Conservation (phyloP, 2,888 invertebrate genomes). For the Pyralis farinalis region DNA sequence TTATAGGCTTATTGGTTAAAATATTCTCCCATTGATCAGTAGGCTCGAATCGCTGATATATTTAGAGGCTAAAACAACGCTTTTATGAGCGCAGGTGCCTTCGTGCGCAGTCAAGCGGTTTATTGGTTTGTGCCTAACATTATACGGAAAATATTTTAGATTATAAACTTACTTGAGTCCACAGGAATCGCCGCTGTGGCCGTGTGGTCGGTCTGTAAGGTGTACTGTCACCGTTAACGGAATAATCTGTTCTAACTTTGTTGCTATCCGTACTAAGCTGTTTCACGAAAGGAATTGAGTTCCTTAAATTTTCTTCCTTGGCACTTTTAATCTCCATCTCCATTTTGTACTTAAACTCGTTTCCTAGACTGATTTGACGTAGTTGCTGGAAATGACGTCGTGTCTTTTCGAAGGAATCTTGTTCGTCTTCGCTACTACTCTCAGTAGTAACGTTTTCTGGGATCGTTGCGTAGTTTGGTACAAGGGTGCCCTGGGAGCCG, state of each 20-base stretch:
- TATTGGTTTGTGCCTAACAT: too few species aligned
- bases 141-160: too few species aligned
- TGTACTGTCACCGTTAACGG: slow-evolving; percentile 59
- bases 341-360: slow-evolving; percentile 82
- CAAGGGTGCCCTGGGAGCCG: slow-evolving; percentile 69
- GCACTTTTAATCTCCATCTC: slow-evolving; percentile 84
- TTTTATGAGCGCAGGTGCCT: too few species aligned
- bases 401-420: slow-evolving; percentile 78
- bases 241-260: slow-evolving; percentile 74
- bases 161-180: slow-evolving; percentile 67
- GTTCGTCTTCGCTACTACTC: slow-evolving; percentile 75
- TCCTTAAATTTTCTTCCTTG: slow-evolving; percentile 81
- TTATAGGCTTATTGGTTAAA: too few species aligned
- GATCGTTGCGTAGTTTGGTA: slow-evolving; percentile 65
- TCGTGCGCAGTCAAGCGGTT: too few species aligned
- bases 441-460: slow-evolving; percentile 66
- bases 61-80: too few species aligned
- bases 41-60: too few species aligned
- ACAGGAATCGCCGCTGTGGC: slow-evolving; percentile 72
- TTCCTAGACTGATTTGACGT: slow-evolving; percentile 82
- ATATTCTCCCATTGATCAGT: too few species aligned
- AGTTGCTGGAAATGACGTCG: slow-evolving; percentile 83
- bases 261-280: slow-evolving; percentile 81
- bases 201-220: slow-evolving; percentile 79
- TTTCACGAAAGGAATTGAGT: slow-evolving; percentile 82